phyloP scores from a whole-genome alignment of 1,140 invertebrate genomes.

The Ceratina calcarata region DNA sequence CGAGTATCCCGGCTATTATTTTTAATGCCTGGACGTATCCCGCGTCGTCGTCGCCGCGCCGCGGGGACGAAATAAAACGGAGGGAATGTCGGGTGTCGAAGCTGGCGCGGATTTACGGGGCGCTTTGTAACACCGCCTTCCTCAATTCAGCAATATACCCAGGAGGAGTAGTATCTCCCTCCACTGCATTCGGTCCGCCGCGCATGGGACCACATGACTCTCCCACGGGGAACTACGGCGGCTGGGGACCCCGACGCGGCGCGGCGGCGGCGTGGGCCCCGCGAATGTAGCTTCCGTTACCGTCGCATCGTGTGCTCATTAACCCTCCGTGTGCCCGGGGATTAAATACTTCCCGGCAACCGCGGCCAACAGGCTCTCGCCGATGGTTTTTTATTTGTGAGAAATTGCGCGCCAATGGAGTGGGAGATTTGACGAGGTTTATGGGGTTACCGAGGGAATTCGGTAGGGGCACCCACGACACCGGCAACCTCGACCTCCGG shows the following conservation, averaged over 20 bases:
- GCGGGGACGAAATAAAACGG: constrained; percentile 51
- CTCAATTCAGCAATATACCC: constrained; percentile 80
- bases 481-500: not conserved
- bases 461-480: not conserved
- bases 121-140: constrained; percentile 80
- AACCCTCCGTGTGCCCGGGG: constrained; percentile 51
- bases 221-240: constrained; percentile 42
- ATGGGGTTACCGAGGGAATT: constrained; percentile 32
- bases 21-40: constrained; percentile 75
- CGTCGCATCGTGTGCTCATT: constrained; percentile 50
- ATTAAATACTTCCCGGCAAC: constrained; percentile 56
- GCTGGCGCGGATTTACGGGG: constrained; percentile 79
- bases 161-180: constrained; percentile 46
- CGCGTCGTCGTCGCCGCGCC: constrained; percentile 42
- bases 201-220: constrained; percentile 38
- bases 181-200: constrained; percentile 26
- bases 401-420: not conserved
- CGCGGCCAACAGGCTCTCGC: not conserved
- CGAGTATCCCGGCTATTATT: constrained; percentile 69
- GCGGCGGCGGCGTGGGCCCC: constrained; percentile 36
- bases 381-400: not conserved
- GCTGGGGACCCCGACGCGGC: no score
- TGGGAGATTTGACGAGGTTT: constrained; percentile 40
- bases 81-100: constrained; percentile 79
- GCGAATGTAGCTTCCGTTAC: constrained; percentile 57